phyloP scores from a whole-genome alignment of 2,797 vertebrate genomes.

The Peromyscus aztecus region DNA sequence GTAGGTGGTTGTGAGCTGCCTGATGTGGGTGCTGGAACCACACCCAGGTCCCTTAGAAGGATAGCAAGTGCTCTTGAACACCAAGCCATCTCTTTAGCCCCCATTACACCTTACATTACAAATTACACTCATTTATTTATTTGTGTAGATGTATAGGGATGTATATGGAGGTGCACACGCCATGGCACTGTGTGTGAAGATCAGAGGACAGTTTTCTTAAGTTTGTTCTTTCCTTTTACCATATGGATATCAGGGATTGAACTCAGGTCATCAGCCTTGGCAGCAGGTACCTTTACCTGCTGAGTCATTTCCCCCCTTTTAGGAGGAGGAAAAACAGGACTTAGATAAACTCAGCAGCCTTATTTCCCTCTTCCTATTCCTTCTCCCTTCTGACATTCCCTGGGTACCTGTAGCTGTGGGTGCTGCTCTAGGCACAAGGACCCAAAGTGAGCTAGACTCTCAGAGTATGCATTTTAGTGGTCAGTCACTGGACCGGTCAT shows the following conservation, averaged over 20 bases:
- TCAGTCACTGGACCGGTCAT: neutral
- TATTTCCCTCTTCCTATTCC: neutral
- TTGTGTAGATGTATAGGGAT: neutral
- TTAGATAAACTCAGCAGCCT: neutral
- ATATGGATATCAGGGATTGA: neutral
- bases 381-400: neutral
- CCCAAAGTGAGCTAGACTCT: neutral
- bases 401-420: conserved; percentile 65
- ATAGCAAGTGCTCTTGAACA: neutral
- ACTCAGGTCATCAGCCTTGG: neutral
- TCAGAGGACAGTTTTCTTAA: neutral
- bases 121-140: neutral
- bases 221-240: neutral
- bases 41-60: neutral
- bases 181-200: neutral
- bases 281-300: too few species aligned
- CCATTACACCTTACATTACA: neutral
- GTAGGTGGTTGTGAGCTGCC: neutral
- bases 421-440: conserved; percentile 68
- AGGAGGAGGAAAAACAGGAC: neutral
- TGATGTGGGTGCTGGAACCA: neutral
- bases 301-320: neutral
- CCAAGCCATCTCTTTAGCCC: neutral
- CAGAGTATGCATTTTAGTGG: neutral
- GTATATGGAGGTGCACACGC: too few species aligned